Percentiles rank a stretch among this genome's conserved stretches.
These are phyloP conservation scores for Labeo calbasu DNA, from an alignment of 2,797 vertebrate genomes.

Conservation along the genomic window DNA sequence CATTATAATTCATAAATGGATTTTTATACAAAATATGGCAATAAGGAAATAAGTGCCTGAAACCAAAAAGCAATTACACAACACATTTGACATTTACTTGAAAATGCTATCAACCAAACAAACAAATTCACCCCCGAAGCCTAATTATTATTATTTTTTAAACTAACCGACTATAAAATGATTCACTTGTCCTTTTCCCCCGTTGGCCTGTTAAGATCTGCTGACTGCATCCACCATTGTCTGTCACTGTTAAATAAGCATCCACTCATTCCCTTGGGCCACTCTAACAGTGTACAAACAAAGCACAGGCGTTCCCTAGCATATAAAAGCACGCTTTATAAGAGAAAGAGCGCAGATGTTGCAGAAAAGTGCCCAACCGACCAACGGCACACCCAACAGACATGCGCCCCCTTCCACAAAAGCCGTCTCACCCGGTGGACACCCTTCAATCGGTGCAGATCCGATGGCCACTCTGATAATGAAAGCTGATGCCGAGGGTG, in stretches of 20 bases:
- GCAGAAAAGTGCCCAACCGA: neutral
- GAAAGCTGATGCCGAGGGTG: neutral
- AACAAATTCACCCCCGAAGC: slow-evolving; percentile 23
- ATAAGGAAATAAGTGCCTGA: neutral
- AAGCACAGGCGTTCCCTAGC: slow-evolving; percentile 23
- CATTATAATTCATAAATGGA: neutral
- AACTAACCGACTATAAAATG: slow-evolving; percentile 49
- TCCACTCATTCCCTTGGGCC: slow-evolving; percentile 35
- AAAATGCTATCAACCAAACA: slow-evolving; percentile 17
- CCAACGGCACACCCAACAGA: neutral
- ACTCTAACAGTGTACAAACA: slow-evolving; percentile 45
- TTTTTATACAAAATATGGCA: neutral
- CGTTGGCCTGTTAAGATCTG: slow-evolving; percentile 34
- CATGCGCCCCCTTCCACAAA: neutral
- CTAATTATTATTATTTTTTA: slow-evolving; percentile 23
- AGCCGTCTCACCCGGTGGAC: neutral
- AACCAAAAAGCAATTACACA: slow-evolving; percentile 10
- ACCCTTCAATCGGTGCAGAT: neutral
- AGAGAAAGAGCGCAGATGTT: slow-evolving; percentile 42
- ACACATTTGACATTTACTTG: slow-evolving; percentile 30
- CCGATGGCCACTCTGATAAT: neutral
- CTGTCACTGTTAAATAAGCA: slow-evolving; percentile 52
- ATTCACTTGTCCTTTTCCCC: slow-evolving; percentile 49
- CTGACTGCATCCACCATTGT: slow-evolving; percentile 41
- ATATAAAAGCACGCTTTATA: slow-evolving; percentile 15